These are phyloP conservation scores for Enteromius argenteus DNA, from an alignment of 2,797 vertebrate genomes.

Conservation along the genomic window DNA sequence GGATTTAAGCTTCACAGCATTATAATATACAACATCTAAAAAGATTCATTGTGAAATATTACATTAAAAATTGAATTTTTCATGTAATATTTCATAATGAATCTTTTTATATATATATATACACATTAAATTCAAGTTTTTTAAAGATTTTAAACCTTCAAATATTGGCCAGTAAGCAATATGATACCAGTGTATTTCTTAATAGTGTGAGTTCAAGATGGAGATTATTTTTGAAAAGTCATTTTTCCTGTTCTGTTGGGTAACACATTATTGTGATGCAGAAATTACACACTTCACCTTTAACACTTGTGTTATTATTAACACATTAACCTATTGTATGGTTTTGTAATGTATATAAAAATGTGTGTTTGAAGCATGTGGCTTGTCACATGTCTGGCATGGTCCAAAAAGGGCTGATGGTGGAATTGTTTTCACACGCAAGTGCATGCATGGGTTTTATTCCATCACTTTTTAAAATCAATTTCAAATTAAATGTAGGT, in stretches of 20 bases:
- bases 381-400: constrained; percentile 1
- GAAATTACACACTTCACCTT: too few species aligned
- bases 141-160: too few species aligned
- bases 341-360: neutral
- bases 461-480: constrained; percentile 16
- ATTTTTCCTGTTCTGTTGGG: neutral
- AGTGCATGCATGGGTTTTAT: constrained; percentile 27
- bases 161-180: too few species aligned
- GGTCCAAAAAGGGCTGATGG: neutral
- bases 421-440: constrained; percentile 5
- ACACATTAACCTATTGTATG: neutral
- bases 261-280: neutral
- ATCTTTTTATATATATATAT: too few species aligned
- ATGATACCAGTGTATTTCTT: too few species aligned
- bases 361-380: neutral
- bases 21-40: too few species aligned
- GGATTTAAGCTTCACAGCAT: too few species aligned
- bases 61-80: too few species aligned
- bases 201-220: too few species aligned
- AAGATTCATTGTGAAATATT: neutral
- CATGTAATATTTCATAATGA: too few species aligned
- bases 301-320: neutral
- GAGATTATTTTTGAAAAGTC: neutral
- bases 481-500: constrained; percentile 15
- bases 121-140: too few species aligned